These are phyloP conservation scores for Fabriciana adippe DNA, from an alignment of 2,888 invertebrate species.

Conservation along the genomic window DNA sequence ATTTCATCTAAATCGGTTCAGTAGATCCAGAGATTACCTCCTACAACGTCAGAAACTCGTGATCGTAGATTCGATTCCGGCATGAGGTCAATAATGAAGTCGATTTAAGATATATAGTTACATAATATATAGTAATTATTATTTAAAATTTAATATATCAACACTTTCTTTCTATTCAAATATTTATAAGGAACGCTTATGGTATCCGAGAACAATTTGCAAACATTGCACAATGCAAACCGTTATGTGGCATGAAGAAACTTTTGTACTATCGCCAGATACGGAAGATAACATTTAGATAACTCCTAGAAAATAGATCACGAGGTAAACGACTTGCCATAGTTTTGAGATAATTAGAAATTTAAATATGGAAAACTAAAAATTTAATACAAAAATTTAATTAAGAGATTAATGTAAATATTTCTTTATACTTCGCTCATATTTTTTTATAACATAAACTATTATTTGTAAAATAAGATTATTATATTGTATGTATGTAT, in stretches of 20 bases:
- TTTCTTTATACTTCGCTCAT: too few relatives aligned
- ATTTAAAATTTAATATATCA: not conserved
- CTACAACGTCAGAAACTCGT: too few relatives aligned
- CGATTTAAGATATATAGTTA: too few relatives aligned
- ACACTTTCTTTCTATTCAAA: not conserved
- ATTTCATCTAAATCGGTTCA: too few relatives aligned
- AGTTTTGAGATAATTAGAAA: conserved; percentile 35
- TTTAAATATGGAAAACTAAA: not conserved
- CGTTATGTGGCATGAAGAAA: conserved; percentile 55
- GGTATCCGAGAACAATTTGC: conserved; percentile 41
- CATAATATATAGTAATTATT: too few relatives aligned
- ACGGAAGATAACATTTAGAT: conserved; percentile 57
- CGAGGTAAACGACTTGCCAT: conserved; percentile 46
- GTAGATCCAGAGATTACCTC: too few relatives aligned
- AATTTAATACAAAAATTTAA: too few relatives aligned
- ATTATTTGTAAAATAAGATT: not conserved
- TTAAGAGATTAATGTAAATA: too few relatives aligned
- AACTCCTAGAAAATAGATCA: conserved; percentile 54
- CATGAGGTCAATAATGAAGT: too few relatives aligned
- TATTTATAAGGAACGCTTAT: conserved; percentile 4
- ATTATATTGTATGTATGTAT: too few relatives aligned
- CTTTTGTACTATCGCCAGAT: conserved; percentile 53
- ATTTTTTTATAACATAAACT: not conserved
- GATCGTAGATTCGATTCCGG: too few relatives aligned
- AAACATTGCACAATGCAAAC: conserved; percentile 63